Conservation (phyloP, 37 sponge, comb jelly and placozoan species). For the Chondrilla cf. caribensis region DNA sequence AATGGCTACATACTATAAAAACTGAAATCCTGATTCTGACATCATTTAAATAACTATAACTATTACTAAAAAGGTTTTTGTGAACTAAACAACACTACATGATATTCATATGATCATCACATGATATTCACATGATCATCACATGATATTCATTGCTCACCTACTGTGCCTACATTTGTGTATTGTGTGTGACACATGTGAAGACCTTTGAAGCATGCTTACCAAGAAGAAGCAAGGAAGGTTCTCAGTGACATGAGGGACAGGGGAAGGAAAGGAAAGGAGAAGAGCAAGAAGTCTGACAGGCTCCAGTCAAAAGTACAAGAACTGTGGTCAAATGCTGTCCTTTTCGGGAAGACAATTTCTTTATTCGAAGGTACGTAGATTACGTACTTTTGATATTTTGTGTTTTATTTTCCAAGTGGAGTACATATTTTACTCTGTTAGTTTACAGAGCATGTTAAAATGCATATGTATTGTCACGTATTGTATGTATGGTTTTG, state of each 20-base stretch:
- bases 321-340: slow-evolving; percentile 48
- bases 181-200: neutral
- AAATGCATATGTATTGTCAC: no score
- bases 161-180: neutral
- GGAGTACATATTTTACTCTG: no score
- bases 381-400: no score
- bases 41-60: no score
- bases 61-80: no score
- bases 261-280: neutral
- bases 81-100: no score
- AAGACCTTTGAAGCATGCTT: neutral
- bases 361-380: slow-evolving; percentile 69
- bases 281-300: slow-evolving; percentile 30
- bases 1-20: no score
- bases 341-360: slow-evolving; percentile 68
- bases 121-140: neutral
- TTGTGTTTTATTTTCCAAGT: no score
- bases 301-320: slow-evolving; percentile 46
- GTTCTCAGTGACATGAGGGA: neutral
- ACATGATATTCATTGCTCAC: neutral
- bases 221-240: slow-evolving; percentile 7
- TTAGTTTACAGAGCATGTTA: neutral
- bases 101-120: neutral
- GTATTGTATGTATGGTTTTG: no score
- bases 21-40: no score